Evolutionary conservation across 2,797 vertebrate species (phyloP).

Genomic region (Tenualosa ilisha): DNA sequence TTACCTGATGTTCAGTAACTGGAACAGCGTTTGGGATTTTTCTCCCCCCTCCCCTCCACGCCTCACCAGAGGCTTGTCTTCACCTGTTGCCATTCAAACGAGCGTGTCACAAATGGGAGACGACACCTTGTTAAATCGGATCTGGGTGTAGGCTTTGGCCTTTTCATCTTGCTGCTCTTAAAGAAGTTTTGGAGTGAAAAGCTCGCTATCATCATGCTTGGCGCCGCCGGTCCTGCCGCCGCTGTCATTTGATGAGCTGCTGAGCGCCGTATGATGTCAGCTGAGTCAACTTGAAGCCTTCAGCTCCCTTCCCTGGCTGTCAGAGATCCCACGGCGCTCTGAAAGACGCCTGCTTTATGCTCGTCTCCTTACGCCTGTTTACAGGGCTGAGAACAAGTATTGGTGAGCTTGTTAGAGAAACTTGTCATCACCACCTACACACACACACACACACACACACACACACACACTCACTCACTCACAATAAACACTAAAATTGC

Average conservation of each 20-base stretch:
- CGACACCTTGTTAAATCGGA: conserved; percentile 21
- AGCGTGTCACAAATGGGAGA: conserved; percentile 13
- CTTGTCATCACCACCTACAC: neutral
- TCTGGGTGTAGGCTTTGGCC: conserved; percentile 19
- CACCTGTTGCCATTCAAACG: neutral
- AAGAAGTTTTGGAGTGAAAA: neutral
- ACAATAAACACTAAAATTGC: neutral
- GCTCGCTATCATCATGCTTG: neutral
- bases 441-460: neutral
- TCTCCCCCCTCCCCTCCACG: neutral
- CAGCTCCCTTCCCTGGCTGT: neutral
- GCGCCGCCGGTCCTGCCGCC: neutral
- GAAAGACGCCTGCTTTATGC: neutral
- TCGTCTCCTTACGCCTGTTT: conserved; percentile 5
- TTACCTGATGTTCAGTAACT: neutral
- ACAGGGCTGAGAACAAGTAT: conserved; percentile 9
- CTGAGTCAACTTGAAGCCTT: conserved; percentile 1
- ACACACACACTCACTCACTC: neutral
- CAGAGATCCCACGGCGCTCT: neutral
- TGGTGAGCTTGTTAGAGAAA: conserved; percentile 1
- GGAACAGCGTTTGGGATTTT: neutral
- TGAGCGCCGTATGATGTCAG: neutral
- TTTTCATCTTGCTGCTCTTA: neutral
- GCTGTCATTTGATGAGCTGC: conserved; percentile 1
- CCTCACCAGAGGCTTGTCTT: neutral